Base-by-base conservation (phyloP, 2,888 invertebrate species). In the Caenorhabditis sp. region DNA sequence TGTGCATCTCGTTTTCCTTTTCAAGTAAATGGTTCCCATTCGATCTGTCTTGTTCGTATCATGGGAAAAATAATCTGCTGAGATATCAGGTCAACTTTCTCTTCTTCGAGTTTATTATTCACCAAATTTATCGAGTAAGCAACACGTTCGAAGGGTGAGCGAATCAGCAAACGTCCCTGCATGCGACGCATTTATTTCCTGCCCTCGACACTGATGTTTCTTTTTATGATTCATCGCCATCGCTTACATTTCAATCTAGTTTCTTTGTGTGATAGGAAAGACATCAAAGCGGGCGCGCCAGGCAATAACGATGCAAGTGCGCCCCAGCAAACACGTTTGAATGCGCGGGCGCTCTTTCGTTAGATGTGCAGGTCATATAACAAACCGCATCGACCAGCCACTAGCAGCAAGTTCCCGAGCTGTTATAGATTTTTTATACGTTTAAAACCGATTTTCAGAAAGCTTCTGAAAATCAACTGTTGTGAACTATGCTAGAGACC, bases 351-450 rank as follows among this genome's bases (percentile, higher is more conserved):
- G 56, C 39, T 32, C 26, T 20, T 32, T 58, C 30, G 78, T 78
- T 78, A 76, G 80, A 80, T 80, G 78, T 70, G 80, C 80, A 80
- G 72, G 80, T 75, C 70, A 37, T 56, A 53, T 68, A 46, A 45
- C 56, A 43, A 55, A 50, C 26, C 58, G 43, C 59, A 52, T 55
- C 59, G 45, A 59, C 70, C 43, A 26, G 37, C 45, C n/a, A 11
- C 32, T 20, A 26, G 26, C 41, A 43, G 39, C 59, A 52, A 50
- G 48, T 77, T 77, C 55, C 37, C 30, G 55, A 61, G 58, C 70
- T 48, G 55, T 72, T 77, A 72, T 77, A 61, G 77, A 71, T 77
- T 71, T 66, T 59, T 77, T 71, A 50, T 35, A 15, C 32, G 39
- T 32, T 32, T 52, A 58, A 20, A 46, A 22, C 15, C 17, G 32